Percentiles rank a stretch among this genome's conserved stretches.
phyloP scores from a whole-genome alignment of 1,140 invertebrate genomes.

The Polyergus mexicanus region DNA sequence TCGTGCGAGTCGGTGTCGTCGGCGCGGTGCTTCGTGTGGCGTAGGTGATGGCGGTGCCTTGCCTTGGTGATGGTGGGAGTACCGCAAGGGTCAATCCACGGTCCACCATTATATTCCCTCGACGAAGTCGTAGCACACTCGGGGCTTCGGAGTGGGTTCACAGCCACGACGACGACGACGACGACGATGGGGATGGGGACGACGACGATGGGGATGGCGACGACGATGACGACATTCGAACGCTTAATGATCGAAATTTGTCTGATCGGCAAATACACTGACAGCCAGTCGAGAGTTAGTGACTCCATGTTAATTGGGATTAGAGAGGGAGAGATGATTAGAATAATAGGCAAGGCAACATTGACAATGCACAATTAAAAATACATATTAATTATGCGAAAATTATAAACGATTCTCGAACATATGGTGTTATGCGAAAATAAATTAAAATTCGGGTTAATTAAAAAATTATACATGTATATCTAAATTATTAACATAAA shows the following conservation, averaged over 20 bases:
- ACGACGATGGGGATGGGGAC: constrained; percentile 2
- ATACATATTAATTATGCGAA: constrained; percentile 38
- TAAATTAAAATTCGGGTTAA: not conserved
- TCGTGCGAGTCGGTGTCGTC: constrained; percentile 65
- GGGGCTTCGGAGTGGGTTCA: constrained; percentile 72
- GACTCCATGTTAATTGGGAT: constrained; percentile 38
- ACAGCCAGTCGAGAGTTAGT: constrained; percentile 68
- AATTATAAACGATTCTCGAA: constrained; percentile 2
- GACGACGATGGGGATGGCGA: constrained; percentile 6
- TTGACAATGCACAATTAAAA: not conserved
- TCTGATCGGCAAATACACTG: constrained; percentile 76
- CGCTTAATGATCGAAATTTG: constrained; percentile 78
- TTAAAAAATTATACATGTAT: not conserved
- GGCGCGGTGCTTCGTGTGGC: constrained; percentile 55
- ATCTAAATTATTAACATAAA: not conserved
- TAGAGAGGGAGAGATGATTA: not conserved
- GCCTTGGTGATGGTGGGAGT: constrained; percentile 79
- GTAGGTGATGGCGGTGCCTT: constrained; percentile 68
- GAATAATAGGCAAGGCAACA: not conserved
- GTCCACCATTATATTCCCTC: constrained; percentile 71
- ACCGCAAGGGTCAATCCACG: constrained; percentile 83
- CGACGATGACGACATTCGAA: constrained; percentile 71
- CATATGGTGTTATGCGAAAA: not conserved
- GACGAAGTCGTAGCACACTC: constrained; percentile 56
- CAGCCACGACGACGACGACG: constrained; percentile 50